Percentiles rank a stretch among this genome's conserved stretches.
These are phyloP conservation scores for Anisognathus igniventris DNA, from an alignment of 2,797 vertebrate species.

Conservation along the genomic window DNA sequence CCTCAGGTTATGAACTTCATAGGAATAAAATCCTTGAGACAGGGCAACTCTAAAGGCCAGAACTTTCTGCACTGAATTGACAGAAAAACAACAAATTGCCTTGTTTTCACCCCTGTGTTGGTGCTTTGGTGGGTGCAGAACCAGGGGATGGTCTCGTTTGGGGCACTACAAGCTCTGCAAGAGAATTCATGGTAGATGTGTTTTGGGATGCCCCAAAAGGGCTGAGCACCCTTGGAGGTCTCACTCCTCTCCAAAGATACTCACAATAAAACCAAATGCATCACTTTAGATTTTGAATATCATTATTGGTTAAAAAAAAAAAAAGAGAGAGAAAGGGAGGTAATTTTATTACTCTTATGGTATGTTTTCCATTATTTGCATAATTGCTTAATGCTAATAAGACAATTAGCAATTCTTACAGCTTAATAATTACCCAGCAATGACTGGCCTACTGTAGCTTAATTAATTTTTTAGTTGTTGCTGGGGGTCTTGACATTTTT, in stretches of 20 bases:
- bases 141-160: fast-evolving
- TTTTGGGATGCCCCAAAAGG: neutral
- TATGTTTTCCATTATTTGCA: slow-evolving; percentile 69
- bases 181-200: fast-evolving
- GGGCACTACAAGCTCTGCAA: neutral
- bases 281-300: neutral
- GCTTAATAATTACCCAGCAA: slow-evolving; percentile 67
- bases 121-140: neutral
- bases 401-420: slow-evolving; percentile 69
- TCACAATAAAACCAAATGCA: neutral
- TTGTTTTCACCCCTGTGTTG: neutral
- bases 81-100: neutral
- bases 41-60: neutral
- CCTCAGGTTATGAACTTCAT: neutral
- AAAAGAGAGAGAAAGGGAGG: neutral
- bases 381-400: slow-evolving; percentile 73
- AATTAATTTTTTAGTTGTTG: slow-evolving; percentile 71
- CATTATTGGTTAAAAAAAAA: neutral
- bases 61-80: neutral
- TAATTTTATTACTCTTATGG: slow-evolving; percentile 45
- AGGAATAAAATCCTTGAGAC: neutral
- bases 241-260: neutral
- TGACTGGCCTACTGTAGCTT: slow-evolving; percentile 51
- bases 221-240: neutral
- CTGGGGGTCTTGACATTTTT: slow-evolving; percentile 53